phyloP scores from a whole-genome alignment of 2,888 invertebrate species.

The Imbricaverruca yamaguchii region DNA sequence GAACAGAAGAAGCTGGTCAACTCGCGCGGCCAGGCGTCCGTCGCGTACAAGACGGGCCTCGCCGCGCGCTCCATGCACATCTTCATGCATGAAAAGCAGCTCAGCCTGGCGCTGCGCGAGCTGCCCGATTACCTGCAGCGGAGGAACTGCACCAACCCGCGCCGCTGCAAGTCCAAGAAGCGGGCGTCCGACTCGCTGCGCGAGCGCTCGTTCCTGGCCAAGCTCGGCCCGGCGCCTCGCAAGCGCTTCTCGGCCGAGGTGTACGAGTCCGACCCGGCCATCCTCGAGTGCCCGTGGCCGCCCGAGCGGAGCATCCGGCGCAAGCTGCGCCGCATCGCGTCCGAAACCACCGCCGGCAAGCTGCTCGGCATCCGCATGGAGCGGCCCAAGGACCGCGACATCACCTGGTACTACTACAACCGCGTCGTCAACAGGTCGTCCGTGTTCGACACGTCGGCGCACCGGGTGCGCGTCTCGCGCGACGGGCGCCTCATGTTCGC shows the following conservation, averaged over 20 bases:
- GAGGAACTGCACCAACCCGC: conserved; percentile 5
- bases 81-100: conserved; percentile 18
- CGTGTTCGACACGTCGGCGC: neutral
- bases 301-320: neutral
- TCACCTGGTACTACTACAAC: conserved; percentile 12
- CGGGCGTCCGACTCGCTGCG: neutral
- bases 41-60: conserved; percentile 4
- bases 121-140: conserved; percentile 13
- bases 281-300: conserved; percentile 17
- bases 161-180: neutral
- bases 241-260: neutral
- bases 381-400: conserved; percentile 10
- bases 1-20: neutral
- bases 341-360: neutral
- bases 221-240: neutral
- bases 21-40: neutral
- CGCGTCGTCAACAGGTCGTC: neutral
- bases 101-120: neutral
- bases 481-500: conserved; percentile 13
- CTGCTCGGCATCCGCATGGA: neutral
- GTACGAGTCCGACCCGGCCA: conserved; percentile 9
- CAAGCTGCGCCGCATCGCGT: neutral
- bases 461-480: conserved; percentile 8
- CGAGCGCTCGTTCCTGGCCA: conserved; percentile 10
- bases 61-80: conserved; percentile 15